phyloP scores from a whole-genome alignment of 2,113 vertebrate species.

The Phyllopteryx taeniolatus region DNA sequence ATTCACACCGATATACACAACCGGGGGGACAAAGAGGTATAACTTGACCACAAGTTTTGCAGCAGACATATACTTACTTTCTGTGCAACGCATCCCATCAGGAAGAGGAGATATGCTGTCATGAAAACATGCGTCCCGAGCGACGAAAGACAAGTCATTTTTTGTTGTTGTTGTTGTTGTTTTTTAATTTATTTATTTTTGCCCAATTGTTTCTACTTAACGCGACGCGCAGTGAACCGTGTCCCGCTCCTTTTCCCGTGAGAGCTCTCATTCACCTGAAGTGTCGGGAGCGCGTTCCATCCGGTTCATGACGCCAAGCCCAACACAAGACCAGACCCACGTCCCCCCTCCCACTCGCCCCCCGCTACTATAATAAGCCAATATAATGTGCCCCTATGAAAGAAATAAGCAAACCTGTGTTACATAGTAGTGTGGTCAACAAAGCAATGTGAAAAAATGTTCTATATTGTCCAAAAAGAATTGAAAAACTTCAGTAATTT shows the following conservation, averaged over 20 bases:
- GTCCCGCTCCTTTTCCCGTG: constrained; percentile 53
- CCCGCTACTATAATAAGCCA: neutral
- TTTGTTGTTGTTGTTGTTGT: constrained; percentile 1
- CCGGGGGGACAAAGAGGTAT: constrained; percentile 13
- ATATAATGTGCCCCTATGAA: neutral
- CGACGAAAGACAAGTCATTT: constrained; percentile 62
- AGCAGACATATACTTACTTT: constrained; percentile 64
- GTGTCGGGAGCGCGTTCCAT: constrained; percentile 71
- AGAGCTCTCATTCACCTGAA: constrained; percentile 75
- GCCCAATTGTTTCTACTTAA: constrained; percentile 44
- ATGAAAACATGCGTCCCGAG: constrained; percentile 57
- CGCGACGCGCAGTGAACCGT: constrained; percentile 54
- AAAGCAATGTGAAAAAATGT: neutral
- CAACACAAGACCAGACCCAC: constrained; percentile 36
- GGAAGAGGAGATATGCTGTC: constrained; percentile 66
- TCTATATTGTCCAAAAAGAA: neutral
- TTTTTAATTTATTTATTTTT: neutral
- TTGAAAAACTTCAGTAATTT: neutral
- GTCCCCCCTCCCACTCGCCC: neutral
- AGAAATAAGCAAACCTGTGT: neutral
- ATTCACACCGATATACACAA: too few relatives aligned
- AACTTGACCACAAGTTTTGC: constrained; percentile 25
- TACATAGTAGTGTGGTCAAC: neutral
- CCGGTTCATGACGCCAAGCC: constrained; percentile 52
- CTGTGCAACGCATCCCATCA: constrained; percentile 68